Conservation (phyloP, 2,113 vertebrate genomes). For the Epinephelus fuscoguttatus region DNA sequence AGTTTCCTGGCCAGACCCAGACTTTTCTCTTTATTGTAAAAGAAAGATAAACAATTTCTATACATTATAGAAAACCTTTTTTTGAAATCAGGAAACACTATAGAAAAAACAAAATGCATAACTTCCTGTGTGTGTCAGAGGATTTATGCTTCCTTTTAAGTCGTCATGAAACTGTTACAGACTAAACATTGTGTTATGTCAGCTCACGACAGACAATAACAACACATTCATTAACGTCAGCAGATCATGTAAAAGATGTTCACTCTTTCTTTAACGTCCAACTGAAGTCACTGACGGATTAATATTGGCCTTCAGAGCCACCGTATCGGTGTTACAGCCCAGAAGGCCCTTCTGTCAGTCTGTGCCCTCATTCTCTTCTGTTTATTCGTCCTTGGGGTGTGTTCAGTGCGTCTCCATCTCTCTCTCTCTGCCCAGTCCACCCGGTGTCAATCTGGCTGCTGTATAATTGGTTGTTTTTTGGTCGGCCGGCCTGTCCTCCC, state of each 20-base stretch:
- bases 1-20: constrained; percentile 12
- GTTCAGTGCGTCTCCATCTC: constrained; percentile 68
- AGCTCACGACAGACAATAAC: neutral
- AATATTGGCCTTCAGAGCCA: constrained; percentile 52
- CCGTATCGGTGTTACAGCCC: constrained; percentile 41
- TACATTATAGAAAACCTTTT: constrained; percentile 1
- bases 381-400: constrained; percentile 80
- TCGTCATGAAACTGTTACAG: neutral
- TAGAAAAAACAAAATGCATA: constrained; percentile 10
- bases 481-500: constrained; percentile 73
- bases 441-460: constrained; percentile 82
- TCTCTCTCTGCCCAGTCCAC: constrained; percentile 73
- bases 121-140: constrained; percentile 13
- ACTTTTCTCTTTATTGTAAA: neutral
- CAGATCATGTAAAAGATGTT: constrained; percentile 24
- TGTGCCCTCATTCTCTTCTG: constrained; percentile 71
- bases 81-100: neutral
- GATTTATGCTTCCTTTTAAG: constrained; percentile 9
- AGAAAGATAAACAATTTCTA: constrained; percentile 15
- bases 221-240: neutral
- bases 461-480: constrained; percentile 83
- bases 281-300: constrained; percentile 16
- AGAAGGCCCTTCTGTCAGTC: constrained; percentile 67
- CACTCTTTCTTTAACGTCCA: constrained; percentile 4
- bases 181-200: constrained; percentile 1